A percentile compares a stretch with the other conserved stretches of the same genome.
These are phyloP conservation scores for Heloderma charlesbogerti DNA, from an alignment of 2,113 vertebrate species.

Conservation along the genomic window DNA sequence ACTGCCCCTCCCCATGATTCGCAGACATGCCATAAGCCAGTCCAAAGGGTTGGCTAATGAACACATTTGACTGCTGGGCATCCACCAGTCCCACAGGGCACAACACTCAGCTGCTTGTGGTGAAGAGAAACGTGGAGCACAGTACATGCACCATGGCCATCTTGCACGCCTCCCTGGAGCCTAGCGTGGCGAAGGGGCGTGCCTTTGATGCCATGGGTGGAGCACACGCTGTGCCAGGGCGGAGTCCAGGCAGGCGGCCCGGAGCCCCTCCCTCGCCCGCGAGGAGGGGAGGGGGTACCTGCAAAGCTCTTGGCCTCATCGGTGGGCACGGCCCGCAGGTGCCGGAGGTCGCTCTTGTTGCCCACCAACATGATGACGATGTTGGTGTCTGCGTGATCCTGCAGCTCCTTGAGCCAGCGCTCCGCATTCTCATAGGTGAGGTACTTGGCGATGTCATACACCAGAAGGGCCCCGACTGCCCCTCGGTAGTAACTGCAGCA, in stretches of 20 bases:
- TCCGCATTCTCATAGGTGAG: slow-evolving; percentile 87
- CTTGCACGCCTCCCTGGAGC: too few species aligned
- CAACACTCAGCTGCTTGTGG: not conserved
- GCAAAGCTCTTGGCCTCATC: slow-evolving; percentile 84
- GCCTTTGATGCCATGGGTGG: too few species aligned
- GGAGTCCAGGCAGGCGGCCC: too few species aligned
- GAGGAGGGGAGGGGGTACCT: slow-evolving; percentile 67
- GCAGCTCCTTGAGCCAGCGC: slow-evolving; percentile 90
- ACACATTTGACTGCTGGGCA: not conserved
- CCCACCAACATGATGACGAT: slow-evolving; percentile 92
- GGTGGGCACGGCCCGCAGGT: slow-evolving; percentile 86
- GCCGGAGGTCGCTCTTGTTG: slow-evolving; percentile 82
- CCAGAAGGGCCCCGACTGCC: slow-evolving; percentile 85
- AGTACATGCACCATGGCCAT: too few species aligned
- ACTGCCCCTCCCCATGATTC: too few species aligned
- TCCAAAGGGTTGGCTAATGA: not conserved
- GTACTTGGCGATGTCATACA: slow-evolving; percentile 90
- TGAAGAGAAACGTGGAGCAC: too few species aligned
- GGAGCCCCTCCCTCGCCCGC: too few species aligned
- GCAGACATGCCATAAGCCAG: not conserved
- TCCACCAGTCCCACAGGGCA: not conserved
- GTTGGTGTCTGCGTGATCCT: slow-evolving; percentile 88
- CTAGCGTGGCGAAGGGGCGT: too few species aligned
- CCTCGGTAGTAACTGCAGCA: slow-evolving; percentile 84
- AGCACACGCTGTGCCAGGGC: too few species aligned